Conservation (phyloP, 2,113 vertebrate species). For the Catharus minimus region DNA sequence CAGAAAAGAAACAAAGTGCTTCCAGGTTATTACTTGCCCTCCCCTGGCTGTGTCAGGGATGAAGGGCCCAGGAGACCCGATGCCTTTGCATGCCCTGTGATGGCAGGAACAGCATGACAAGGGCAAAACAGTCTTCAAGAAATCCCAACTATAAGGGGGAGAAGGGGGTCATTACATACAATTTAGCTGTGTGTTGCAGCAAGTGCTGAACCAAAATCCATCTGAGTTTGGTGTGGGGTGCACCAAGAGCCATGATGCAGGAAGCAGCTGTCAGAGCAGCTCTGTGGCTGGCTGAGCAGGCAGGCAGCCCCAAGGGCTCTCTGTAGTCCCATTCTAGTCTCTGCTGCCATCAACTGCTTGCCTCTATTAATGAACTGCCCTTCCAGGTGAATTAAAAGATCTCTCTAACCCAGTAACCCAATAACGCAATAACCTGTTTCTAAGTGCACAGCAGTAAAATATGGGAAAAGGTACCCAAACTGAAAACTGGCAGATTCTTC, state of each 20-base stretch:
- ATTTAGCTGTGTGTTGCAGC: neutral
- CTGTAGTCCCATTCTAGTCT: neutral
- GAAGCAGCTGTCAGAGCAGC: neutral
- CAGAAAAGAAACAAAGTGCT: slow-evolving; percentile 19
- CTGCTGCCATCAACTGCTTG: neutral
- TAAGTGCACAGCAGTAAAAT: neutral
- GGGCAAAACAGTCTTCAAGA: neutral
- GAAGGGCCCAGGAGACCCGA: neutral
- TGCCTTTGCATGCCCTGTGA: accelerated
- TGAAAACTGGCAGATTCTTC: neutral
- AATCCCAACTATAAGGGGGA: neutral
- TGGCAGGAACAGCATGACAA: neutral
- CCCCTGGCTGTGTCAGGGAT: neutral
- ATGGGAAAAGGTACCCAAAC: neutral
- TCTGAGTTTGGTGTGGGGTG: accelerated
- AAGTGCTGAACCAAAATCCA: neutral
- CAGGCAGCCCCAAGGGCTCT: neutral
- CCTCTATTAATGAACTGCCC: neutral
- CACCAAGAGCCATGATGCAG: neutral
- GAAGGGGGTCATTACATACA: neutral
- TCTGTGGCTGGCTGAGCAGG: neutral
- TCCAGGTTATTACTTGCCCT: neutral
- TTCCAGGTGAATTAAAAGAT: neutral
- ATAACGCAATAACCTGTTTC: neutral
- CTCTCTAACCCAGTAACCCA: neutral